Evolutionary conservation across 2,888 invertebrate species (phyloP).

Genomic region (Leptinotarsa juncta): DNA sequence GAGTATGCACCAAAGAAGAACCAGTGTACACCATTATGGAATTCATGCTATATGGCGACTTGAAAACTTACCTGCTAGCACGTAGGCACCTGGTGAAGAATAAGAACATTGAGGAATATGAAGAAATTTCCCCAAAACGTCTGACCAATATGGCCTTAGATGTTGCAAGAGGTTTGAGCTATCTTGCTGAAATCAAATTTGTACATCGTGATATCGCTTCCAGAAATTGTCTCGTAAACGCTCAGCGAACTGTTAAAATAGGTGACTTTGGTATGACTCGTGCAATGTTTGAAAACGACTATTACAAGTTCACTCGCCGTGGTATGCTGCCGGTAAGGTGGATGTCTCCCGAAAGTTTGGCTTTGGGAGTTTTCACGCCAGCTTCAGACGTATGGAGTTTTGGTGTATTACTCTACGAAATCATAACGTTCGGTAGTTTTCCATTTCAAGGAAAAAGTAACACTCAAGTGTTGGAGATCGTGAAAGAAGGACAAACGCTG

Average conservation of each 20-base stretch:
- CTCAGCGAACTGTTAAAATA: conserved; percentile 80
- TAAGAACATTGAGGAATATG: conserved; percentile 72
- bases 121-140: conserved; percentile 82
- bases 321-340: conserved; percentile 66
- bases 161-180: conserved; percentile 85
- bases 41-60: conserved; percentile 92
- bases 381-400: conserved; percentile 93
- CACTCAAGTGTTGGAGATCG: conserved; percentile 83
- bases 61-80: conserved; percentile 88
- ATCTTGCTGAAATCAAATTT: conserved; percentile 85
- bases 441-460: conserved; percentile 91
- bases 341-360: conserved; percentile 93
- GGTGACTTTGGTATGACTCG: conserved; percentile 95
- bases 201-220: conserved; percentile 90
- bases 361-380: conserved; percentile 84
- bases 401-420: conserved; percentile 88
- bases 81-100: conserved; percentile 81
- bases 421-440: conserved; percentile 91
- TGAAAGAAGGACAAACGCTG: conserved; percentile 81
- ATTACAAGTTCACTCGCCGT: conserved; percentile 84
- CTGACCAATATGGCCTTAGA: conserved; percentile 90
- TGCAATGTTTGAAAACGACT: conserved; percentile 87
- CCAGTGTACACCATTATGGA: conserved; percentile 95
- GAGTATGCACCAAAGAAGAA: conserved; percentile 87
- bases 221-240: conserved; percentile 77